These are phyloP conservation scores for Etheostoma cragini DNA, from an alignment of 2,113 vertebrate species.

Conservation along the genomic window DNA sequence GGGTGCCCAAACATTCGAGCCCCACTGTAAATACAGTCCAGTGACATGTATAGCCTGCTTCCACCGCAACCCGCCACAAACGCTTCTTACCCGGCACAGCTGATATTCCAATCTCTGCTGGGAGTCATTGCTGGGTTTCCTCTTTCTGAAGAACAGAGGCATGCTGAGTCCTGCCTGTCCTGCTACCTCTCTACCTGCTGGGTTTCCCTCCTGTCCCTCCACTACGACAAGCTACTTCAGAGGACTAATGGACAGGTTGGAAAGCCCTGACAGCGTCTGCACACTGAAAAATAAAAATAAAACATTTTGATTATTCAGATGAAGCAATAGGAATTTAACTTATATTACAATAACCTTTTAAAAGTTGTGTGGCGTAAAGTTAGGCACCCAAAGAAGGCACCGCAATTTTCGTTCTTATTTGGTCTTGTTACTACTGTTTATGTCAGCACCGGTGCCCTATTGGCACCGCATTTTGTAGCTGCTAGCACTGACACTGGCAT, in stretches of 20 bases:
- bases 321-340: background rate
- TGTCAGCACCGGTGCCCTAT: too few relatives aligned
- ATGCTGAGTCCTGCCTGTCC: constrained; percentile 78
- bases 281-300: background rate
- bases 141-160: constrained; percentile 93
- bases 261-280: background rate
- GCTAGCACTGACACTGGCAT: too few relatives aligned
- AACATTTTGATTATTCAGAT: background rate
- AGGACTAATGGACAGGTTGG: background rate
- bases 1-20: too few relatives aligned
- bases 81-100: constrained; percentile 88
- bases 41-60: too few relatives aligned
- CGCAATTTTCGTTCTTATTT: too few relatives aligned
- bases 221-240: background rate
- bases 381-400: too few relatives aligned
- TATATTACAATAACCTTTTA: background rate
- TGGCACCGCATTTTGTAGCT: too few relatives aligned
- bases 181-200: constrained; percentile 4
- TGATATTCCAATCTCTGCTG: constrained; percentile 94
- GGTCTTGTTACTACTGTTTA: too few relatives aligned
- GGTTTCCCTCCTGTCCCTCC: constrained; percentile 19
- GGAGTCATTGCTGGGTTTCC: constrained; percentile 90
- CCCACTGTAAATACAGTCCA: too few relatives aligned
- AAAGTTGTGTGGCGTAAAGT: too few relatives aligned
- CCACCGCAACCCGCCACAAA: background rate